Evolutionary conservation across 2,797 vertebrate species (phyloP).

Genomic region (Furcifer pardalis): DNA sequence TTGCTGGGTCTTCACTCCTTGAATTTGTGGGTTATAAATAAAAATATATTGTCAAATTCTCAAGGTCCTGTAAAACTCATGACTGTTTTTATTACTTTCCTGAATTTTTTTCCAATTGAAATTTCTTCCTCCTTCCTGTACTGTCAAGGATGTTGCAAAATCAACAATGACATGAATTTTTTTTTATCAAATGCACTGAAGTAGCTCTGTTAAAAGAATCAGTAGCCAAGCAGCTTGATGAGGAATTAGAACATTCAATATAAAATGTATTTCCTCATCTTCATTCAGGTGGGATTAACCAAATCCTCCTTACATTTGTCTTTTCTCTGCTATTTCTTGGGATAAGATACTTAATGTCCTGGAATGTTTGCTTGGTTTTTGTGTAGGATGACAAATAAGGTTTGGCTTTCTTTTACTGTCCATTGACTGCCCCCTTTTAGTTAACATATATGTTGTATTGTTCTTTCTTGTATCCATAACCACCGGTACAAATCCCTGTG

Average conservation of each 20-base stretch:
- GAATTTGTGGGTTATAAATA: too few species aligned
- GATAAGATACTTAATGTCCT: neutral
- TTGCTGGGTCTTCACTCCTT: neutral
- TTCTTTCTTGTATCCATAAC: neutral
- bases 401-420: neutral
- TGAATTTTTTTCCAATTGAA: neutral
- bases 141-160: neutral
- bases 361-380: conserved; percentile 6
- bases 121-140: neutral
- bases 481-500: neutral
- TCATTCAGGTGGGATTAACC: neutral
- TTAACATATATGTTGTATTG: neutral
- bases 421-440: neutral
- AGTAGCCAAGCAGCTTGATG: neutral
- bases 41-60: too few species aligned
- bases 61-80: too few species aligned
- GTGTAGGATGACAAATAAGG: neutral
- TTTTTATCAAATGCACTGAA: neutral
- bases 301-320: neutral
- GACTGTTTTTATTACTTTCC: too few species aligned
- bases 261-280: neutral
- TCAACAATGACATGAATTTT: neutral
- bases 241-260: too few species aligned
- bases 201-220: neutral
- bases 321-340: neutral